Base-by-base conservation (phyloP, 2,797 vertebrate species). In the Lacerta agilis region DNA sequence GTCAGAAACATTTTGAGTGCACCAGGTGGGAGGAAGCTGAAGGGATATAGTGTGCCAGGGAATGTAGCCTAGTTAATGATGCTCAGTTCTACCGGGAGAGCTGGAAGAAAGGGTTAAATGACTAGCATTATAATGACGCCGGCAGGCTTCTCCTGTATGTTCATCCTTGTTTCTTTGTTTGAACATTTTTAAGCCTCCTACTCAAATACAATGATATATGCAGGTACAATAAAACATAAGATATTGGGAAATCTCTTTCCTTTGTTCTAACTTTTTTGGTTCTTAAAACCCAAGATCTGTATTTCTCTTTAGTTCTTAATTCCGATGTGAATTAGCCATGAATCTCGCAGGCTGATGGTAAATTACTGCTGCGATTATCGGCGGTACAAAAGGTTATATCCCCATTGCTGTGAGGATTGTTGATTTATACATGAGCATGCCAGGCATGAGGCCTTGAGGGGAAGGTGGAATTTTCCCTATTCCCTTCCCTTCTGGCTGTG, bases 281-380 rank as follows among this genome's bases (percentile, higher is more conserved):
- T 5, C 45, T 45, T 27, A 33, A 25, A 15, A 9, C 5, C 88
- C 79, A 43, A 49, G n/a, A 83, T 33, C n/a, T 82, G 3, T 89
- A 87, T 92, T 66, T 66, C 86, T 81, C 75, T 82, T 43, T 75
- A 3, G 15, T 83, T 90, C 27, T 79, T 87, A 15, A 81, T 55
- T 17, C 0, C 0, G 8, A 71, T 86, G 55, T 29, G 82, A 90
- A 89, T 85, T 8, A 55, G 10, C 61, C 87, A 77, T 85, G 8
- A 23, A 45, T 17, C 58, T 89, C 20, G 13, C 49, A 3, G 33
- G 86, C 92, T 82, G 38, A 9, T 83, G 43, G 55, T 91, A 83
- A 69, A 58, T 66, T 90, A 61, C 43, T 73, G 15, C 79, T 64
- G 0, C 36, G 80, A 76, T 45, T 33, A 1, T 29, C 36, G 81